These are phyloP conservation scores for Garra rufa DNA, from an alignment of 2,113 vertebrate species.

Conservation along the genomic window DNA sequence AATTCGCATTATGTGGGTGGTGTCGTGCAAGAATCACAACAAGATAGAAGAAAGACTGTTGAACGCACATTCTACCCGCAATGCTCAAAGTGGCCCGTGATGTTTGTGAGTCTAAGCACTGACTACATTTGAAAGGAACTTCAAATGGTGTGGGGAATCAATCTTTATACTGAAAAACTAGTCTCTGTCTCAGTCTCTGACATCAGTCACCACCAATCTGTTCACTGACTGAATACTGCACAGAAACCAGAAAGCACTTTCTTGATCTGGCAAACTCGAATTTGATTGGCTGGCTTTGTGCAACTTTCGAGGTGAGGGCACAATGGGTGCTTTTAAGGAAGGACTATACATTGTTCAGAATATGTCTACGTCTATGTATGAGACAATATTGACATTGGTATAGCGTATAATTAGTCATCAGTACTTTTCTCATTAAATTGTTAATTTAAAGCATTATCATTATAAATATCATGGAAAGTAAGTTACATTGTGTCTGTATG, in stretches of 20 bases:
- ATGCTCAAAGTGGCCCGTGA: neutral
- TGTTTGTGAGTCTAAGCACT: neutral
- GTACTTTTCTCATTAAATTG: neutral
- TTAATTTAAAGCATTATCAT: neutral
- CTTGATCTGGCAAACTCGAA: neutral
- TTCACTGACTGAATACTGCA: neutral
- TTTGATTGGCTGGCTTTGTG: neutral
- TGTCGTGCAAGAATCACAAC: neutral
- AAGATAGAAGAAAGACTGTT: neutral
- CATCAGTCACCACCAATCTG: neutral
- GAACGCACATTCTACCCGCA: neutral
- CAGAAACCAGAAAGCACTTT: neutral
- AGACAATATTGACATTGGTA: neutral
- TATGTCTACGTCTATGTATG: neutral
- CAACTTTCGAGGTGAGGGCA: neutral
- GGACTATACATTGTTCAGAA: neutral
- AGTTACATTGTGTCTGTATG: neutral
- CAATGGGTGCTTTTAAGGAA: neutral
- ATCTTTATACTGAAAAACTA: neutral
- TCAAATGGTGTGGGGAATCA: neutral
- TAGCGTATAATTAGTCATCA: neutral
- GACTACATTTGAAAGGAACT: neutral
- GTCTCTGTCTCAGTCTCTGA: neutral
- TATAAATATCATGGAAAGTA: conserved; percentile 8
- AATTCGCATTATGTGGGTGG: neutral